Conservation (phyloP, 23 tunicate genomes). For the Halocynthia aurantium region DNA sequence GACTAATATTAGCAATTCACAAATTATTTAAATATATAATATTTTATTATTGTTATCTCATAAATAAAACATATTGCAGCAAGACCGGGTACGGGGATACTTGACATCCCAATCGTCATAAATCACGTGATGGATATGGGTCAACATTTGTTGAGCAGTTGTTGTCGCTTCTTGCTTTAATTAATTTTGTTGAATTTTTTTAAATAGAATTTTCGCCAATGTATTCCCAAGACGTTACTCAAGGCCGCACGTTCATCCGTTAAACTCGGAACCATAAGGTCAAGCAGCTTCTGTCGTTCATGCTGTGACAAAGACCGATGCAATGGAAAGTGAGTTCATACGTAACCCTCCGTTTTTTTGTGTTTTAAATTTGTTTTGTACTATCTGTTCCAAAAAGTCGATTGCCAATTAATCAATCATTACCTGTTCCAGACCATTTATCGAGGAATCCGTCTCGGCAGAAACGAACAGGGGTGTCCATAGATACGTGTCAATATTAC, state of each 20-base stretch:
- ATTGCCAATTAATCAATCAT: not conserved
- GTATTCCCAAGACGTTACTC: constrained; percentile 12
- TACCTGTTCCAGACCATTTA: constrained; percentile 16
- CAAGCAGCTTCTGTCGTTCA: constrained; percentile 39
- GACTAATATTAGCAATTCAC: too few relatives aligned
- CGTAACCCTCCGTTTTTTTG: not conserved
- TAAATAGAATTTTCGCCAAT: constrained; percentile 32
- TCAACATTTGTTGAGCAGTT: too few relatives aligned
- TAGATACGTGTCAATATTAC: constrained; percentile 3
- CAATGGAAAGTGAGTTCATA: constrained; percentile 29
- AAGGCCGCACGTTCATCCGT: not conserved
- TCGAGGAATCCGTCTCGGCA: constrained; percentile 6
- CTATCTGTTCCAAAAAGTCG: not conserved
- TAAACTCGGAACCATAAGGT: not conserved
- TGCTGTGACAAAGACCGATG: constrained; percentile 36
- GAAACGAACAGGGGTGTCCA: not conserved
- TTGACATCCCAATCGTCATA: too few relatives aligned
- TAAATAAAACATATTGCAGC: too few relatives aligned
- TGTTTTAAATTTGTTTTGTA: not conserved
- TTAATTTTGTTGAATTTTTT: not conserved
- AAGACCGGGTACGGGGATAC: too few relatives aligned
- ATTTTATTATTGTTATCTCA: too few relatives aligned
- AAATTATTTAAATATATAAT: too few relatives aligned
- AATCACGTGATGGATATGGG: too few relatives aligned
- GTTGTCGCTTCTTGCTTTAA: too few relatives aligned